A percentile compares a stretch with the other conserved stretches of the same genome.
Evolutionary conservation across 2,113 vertebrate genomes (phyloP).

Genomic region (Myotis brandtii): DNA sequence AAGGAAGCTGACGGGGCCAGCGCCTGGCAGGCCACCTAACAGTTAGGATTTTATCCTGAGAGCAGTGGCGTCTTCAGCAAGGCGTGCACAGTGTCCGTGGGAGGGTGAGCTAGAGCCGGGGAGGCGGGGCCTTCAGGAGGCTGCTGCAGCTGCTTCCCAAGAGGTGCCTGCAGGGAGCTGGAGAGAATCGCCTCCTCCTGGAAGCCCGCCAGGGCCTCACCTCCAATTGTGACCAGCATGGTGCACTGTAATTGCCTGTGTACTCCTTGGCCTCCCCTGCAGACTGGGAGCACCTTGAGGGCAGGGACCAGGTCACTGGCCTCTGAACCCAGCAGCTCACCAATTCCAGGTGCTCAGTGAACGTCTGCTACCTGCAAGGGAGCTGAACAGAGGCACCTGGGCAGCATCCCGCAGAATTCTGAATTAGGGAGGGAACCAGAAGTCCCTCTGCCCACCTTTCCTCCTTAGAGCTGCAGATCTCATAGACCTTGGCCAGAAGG

Average conservation of each 20-base stretch:
- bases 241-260: not conserved
- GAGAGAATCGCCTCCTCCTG: not conserved
- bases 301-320: not conserved
- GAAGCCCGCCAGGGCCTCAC: not conserved
- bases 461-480: not conserved
- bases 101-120: accelerated
- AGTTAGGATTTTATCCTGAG: not conserved
- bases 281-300: not conserved
- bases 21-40: too few relatives aligned
- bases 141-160: not conserved
- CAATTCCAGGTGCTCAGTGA: not conserved
- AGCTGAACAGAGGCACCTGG: not conserved
- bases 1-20: not conserved
- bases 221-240: accelerated
- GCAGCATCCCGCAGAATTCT: not conserved
- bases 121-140: not conserved
- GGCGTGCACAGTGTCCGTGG: accelerated
- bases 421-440: not conserved
- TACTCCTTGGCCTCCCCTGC: not conserved
- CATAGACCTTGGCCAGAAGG: not conserved
- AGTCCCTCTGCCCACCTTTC: not conserved
- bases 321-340: not conserved
- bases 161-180: not conserved
- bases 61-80: not conserved
- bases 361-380: not conserved